Base-by-base conservation (phyloP, 2,797 vertebrate species). In the Syndactyla subalaris region DNA sequence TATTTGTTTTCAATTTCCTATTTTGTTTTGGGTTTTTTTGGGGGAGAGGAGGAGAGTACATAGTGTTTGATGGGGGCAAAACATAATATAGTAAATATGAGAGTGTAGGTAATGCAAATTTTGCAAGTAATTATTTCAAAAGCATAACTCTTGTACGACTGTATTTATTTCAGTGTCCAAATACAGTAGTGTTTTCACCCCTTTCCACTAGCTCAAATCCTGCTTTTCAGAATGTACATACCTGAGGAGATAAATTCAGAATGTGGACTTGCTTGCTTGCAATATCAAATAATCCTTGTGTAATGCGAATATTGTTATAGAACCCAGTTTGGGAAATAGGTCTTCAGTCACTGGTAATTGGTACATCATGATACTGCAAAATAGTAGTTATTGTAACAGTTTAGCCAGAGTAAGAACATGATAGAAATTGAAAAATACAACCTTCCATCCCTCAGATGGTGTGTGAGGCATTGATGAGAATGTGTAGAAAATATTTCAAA, bases 41-140 rank as follows among this genome's bases (percentile, higher is more conserved):
- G 8, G 11, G 0, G 4, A 6, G 5, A 5, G 7, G n/a, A 4
- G 15, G 7, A 10, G 32, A 8, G 1, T 71, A 8, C 6, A 3
- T 52, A 49, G 7, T 49, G 30, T 51, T 79, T 46, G 18, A 26
- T n/a, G 67, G 19, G 67, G 34, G 30, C 26, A 63, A 87, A 70
- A 51, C 27, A 34, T 5, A 51, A 3, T 23, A n/a, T 20, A 45
- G 36, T 62, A 83, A 93, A 66, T 55, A 38, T 0, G 2, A 55
- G 77, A 59, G 38, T 43, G 3, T n/a, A 73, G 92, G 27, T 34
- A 77, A 63, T 78, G 20, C 17, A 55, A 3, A 34, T 45, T 62
- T 21, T 52, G 12, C 22, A 39, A 90, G 61, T 29, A 55, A 1
- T 39, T 36, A 6, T 73, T 93, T 85, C 36, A 62, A 39, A 62